A percentile compares a stretch with the other conserved stretches of the same genome.
Evolutionary conservation across 2,888 invertebrate genomes (phyloP).

Genomic region (Eueremaeus valkanovi): DNA sequence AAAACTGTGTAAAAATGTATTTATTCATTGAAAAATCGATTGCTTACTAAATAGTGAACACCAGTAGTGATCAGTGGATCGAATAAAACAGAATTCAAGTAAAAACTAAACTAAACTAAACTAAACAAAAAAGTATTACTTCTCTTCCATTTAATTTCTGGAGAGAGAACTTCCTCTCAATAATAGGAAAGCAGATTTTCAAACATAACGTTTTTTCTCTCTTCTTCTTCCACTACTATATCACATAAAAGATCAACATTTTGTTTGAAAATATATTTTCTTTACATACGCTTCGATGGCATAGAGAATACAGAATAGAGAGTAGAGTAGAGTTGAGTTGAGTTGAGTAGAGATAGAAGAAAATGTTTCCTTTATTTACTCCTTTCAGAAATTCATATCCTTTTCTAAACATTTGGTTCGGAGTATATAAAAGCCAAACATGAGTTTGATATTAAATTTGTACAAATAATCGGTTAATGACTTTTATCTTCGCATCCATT

Average conservation of each 20-base stretch:
- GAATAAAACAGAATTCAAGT: not conserved
- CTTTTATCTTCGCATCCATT: not conserved
- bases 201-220: not conserved
- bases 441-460: too few relatives aligned
- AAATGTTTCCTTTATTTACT: constrained; percentile 17
- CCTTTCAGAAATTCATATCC: not conserved
- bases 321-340: not conserved
- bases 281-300: not conserved
- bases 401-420: not conserved
- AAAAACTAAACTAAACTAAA: too few relatives aligned
- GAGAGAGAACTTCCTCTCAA: constrained; percentile 72
- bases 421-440: not conserved
- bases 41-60: not conserved
- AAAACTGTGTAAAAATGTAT: not conserved
- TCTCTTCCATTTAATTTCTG: constrained; percentile 1
- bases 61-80: not conserved
- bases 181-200: not conserved
- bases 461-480: too few relatives aligned
- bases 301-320: not conserved
- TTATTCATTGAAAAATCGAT: constrained; percentile 35
- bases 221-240: not conserved
- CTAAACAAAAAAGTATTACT: constrained; percentile 14
- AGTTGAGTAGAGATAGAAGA: not conserved
- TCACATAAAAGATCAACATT: not conserved
- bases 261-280: not conserved